Percentiles rank a stretch among this genome's conserved stretches.
Evolutionary conservation across 1,140 invertebrate genomes (phyloP).

Genomic region (Drosophila pseudoananassae): DNA sequence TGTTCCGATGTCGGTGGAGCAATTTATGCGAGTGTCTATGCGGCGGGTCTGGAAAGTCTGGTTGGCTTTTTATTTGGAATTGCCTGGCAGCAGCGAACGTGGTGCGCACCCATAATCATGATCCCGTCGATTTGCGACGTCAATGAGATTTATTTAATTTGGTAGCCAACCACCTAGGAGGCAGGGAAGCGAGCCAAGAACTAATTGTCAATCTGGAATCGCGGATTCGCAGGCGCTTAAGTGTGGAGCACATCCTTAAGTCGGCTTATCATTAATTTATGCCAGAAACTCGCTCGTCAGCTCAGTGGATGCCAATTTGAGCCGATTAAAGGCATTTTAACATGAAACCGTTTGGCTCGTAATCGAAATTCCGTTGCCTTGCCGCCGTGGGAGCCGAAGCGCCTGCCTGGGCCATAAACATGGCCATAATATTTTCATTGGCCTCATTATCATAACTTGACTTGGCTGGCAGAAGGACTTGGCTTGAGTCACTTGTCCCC

Average conservation of each 20-base stretch:
- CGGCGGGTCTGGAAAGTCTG: not conserved
- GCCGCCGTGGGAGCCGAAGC: not conserved
- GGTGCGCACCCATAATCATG: conserved; percentile 26
- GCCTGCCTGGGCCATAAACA: conserved; percentile 18
- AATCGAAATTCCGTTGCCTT: conserved; percentile 30
- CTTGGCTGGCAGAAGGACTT: not conserved
- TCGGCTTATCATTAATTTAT: conserved; percentile 46
- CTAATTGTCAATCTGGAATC: conserved; percentile 34
- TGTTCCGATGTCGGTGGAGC: conserved; percentile 12
- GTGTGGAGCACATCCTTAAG: conserved; percentile 20
- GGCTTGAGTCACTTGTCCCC: not conserved
- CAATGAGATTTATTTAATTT: conserved; percentile 45
- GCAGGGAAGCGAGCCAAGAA: not conserved
- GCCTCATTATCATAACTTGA: conserved; percentile 39
- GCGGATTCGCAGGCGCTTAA: conserved; percentile 14
- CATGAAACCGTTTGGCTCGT: conserved; percentile 17
- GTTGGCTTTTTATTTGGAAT: not conserved
- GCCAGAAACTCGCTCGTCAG: conserved; percentile 3
- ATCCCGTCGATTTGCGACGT: conserved; percentile 33
- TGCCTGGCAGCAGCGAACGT: conserved; percentile 35
- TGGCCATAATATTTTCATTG: conserved; percentile 44
- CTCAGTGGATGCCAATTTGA: conserved; percentile 35
- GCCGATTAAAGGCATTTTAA: conserved; percentile 41
- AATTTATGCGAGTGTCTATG: conserved; percentile 25
- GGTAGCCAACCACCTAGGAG: not conserved